Percentiles rank a stretch among this genome's conserved stretches.
These are phyloP conservation scores for Micronisus gabar DNA, from an alignment of 2,113 vertebrate genomes.

Conservation along the genomic window DNA sequence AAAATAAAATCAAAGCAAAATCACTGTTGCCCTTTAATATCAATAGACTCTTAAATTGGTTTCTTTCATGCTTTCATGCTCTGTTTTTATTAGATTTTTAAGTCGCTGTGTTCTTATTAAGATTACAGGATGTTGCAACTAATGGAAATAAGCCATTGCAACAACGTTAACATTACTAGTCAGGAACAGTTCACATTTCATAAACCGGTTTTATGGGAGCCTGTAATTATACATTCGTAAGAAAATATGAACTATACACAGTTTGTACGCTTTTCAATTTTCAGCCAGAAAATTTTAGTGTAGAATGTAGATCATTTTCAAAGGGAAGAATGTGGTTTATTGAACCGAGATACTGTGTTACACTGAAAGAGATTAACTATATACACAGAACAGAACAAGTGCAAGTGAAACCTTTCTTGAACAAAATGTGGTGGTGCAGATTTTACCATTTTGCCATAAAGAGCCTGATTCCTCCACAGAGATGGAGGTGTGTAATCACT, in stretches of 20 bases:
- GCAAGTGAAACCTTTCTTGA: background rate
- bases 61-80: background rate
- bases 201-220: background rate
- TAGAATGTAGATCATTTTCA: background rate
- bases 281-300: background rate
- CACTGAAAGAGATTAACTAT: background rate
- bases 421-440: background rate
- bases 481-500: background rate
- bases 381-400: background rate
- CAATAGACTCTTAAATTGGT: background rate
- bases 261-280: background rate
- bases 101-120: background rate
- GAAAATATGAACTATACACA: background rate
- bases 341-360: background rate
- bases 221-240: background rate
- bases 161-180: background rate
- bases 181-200: background rate
- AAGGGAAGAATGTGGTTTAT: background rate
- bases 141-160: slow-evolving; percentile 5
- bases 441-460: background rate
- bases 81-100: background rate
- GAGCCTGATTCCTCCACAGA: background rate
- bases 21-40: background rate
- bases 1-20: background rate
- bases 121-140: slow-evolving; percentile 2